Evolutionary conservation across 2,888 invertebrate species (phyloP).

Genomic region (Prenolepis imparis): DNA sequence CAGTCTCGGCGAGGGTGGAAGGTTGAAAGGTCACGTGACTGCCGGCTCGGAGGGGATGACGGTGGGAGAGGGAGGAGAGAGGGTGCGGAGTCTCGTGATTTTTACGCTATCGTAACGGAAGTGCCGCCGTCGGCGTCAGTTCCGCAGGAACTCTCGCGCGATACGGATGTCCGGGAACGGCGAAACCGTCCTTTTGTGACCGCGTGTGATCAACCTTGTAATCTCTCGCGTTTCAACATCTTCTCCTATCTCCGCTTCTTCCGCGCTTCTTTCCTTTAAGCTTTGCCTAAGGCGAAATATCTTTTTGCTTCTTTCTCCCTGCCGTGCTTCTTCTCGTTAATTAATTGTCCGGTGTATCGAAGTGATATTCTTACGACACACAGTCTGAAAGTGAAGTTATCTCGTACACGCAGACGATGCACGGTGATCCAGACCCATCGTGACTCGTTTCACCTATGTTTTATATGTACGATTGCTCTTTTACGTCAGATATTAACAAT

Average conservation of each 20-base stretch:
- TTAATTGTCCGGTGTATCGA: slow-evolving; percentile 3
- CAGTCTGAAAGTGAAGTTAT: background rate
- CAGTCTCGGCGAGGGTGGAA: slow-evolving; percentile 38
- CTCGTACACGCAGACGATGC: slow-evolving; percentile 1
- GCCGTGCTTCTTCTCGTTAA: slow-evolving; percentile 3
- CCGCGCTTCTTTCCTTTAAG: background rate
- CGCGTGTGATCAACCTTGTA: slow-evolving; percentile 40
- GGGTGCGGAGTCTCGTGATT: slow-evolving; percentile 56
- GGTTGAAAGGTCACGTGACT: slow-evolving; percentile 65
- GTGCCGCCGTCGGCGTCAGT: slow-evolving; percentile 69
- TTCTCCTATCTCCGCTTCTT: background rate
- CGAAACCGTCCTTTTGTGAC: background rate
- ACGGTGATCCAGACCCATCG: background rate
- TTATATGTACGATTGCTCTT: background rate
- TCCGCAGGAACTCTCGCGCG: slow-evolving; percentile 75
- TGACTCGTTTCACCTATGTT: background rate
- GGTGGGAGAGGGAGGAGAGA: slow-evolving; percentile 12
- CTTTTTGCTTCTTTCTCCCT: background rate
- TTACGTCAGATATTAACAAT: background rate
- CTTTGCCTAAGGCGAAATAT: background rate
- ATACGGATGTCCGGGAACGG: slow-evolving; percentile 49
- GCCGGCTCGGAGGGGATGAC: slow-evolving; percentile 14
- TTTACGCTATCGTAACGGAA: slow-evolving; percentile 67
- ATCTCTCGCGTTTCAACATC: slow-evolving; percentile 3
- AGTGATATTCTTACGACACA: slow-evolving; percentile 11